A percentile compares a stretch with the other conserved stretches of the same genome.
Evolutionary conservation across 2,113 vertebrate genomes (phyloP).

Genomic region (Myiopsitta monachus): DNA sequence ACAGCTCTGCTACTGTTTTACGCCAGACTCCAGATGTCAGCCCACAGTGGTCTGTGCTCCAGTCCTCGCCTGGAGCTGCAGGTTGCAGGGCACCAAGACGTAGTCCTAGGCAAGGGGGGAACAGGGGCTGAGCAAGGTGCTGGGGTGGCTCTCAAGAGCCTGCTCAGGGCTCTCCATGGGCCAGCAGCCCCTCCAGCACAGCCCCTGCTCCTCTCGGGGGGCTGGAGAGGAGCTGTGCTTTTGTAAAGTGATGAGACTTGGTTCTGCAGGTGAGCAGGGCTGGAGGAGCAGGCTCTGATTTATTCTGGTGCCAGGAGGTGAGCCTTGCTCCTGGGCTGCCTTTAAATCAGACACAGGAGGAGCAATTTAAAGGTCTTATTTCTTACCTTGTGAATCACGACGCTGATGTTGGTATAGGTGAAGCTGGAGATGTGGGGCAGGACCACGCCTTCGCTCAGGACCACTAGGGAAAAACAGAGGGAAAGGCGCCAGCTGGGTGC

Average conservation of each 20-base stretch:
- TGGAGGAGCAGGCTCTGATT: not conserved
- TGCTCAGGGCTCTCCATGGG: rapidly evolving
- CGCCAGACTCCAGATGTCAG: not conserved
- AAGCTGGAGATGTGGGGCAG: slow-evolving; percentile 24
- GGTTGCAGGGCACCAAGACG: slow-evolving; percentile 40
- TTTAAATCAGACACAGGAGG: not conserved
- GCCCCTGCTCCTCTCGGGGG: rapidly evolving
- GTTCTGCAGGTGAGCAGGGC: not conserved
- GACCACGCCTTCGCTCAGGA: slow-evolving; percentile 2
- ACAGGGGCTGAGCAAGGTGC: not conserved
- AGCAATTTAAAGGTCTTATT: not conserved
- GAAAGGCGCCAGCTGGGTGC: not conserved
- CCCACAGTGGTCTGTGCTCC: rapidly evolving
- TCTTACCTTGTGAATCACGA: slow-evolving; percentile 34
- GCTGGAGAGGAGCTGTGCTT: rapidly evolving
- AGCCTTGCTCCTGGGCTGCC: not conserved
- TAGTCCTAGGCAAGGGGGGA: slow-evolving; percentile 8
- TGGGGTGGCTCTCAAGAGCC: not conserved
- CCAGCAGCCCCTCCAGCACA: rapidly evolving
- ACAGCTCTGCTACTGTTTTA: not conserved
- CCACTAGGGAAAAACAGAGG: not conserved
- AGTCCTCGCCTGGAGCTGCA: not conserved
- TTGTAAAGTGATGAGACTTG: rapidly evolving
- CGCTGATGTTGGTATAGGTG: not conserved
- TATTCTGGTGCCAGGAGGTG: not conserved